Percentiles rank a stretch among this genome's conserved stretches.
Conservation (phyloP, 2,888 invertebrate species). For the Trissonchulus latispiculum region DNA sequence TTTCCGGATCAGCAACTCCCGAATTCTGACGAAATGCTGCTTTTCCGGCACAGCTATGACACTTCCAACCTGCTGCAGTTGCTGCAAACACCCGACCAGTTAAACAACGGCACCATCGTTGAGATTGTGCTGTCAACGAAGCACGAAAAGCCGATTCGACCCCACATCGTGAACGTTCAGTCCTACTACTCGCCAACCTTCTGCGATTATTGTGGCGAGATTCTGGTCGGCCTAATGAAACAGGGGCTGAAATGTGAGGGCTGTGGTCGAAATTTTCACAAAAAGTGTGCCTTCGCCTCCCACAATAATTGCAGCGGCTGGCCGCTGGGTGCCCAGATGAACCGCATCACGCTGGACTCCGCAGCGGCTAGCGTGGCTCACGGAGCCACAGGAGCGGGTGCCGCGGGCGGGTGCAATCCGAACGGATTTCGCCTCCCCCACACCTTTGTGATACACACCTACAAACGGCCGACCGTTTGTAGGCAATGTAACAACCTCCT, state of each 20-base stretch:
- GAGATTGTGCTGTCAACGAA: constrained; percentile 36
- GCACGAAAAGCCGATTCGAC: constrained; percentile 33
- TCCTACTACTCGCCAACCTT: constrained; percentile 40
- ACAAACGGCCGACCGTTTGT: constrained; percentile 42
- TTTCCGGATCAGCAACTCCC: constrained; percentile 6
- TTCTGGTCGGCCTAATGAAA: constrained; percentile 39
- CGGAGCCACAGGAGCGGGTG: not conserved
- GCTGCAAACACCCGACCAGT: constrained; percentile 29
- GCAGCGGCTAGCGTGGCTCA: not conserved
- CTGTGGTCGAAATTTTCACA: constrained; percentile 42
- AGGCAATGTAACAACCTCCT: constrained; percentile 42
- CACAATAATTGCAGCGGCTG: constrained; percentile 36
- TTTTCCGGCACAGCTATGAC: constrained; percentile 41
- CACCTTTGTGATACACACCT: constrained; percentile 40
- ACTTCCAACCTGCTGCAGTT: constrained; percentile 36
- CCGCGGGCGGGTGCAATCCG: not conserved
- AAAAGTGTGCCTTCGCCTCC: constrained; percentile 38
- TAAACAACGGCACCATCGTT: constrained; percentile 37
- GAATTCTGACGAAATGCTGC: constrained; percentile 29
- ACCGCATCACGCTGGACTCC: not conserved
- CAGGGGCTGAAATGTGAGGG: constrained; percentile 40
- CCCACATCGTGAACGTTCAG: constrained; percentile 30
- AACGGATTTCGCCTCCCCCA: constrained; percentile 34
- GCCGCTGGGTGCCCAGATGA: not conserved
- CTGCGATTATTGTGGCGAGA: constrained; percentile 43